These are phyloP conservation scores for Psittacus erithacus DNA, from an alignment of 2,113 vertebrate species.

Conservation along the genomic window DNA sequence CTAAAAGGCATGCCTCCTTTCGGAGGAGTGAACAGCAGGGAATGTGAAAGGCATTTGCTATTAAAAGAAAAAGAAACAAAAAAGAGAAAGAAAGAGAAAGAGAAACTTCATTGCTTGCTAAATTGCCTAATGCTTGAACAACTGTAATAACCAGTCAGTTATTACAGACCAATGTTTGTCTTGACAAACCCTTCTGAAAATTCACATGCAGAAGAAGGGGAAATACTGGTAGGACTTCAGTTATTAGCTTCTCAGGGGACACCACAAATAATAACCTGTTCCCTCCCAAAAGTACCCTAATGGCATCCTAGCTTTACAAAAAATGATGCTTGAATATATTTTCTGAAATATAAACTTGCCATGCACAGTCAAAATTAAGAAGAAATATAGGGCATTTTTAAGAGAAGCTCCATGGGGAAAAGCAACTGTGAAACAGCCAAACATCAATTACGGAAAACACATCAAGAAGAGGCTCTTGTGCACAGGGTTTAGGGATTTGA, in stretches of 20 bases:
- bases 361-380: conserved; percentile 36
- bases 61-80: background rate
- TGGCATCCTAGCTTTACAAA: background rate
- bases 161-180: background rate
- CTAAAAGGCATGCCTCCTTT: background rate
- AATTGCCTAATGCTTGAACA: background rate
- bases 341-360: conserved; percentile 29
- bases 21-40: background rate
- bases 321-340: background rate
- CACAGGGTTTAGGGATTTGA: conserved; percentile 11
- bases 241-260: conserved; percentile 6
- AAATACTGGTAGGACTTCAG: background rate
- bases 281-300: background rate
- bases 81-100: background rate
- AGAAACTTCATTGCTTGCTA: background rate
- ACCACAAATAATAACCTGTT: background rate
- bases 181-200: conserved; percentile 5
- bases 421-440: conserved; percentile 35
- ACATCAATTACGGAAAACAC: conserved; percentile 51
- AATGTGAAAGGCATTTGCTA: background rate
- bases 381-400: conserved; percentile 47
- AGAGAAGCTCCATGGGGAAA: conserved; percentile 36
- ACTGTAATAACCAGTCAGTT: background rate
- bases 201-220: background rate
- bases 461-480: conserved; percentile 38